phyloP scores from a whole-genome alignment of 30 jellyfish, hydroid and myxozoan genomes.

The Turritopsis rubra region DNA sequence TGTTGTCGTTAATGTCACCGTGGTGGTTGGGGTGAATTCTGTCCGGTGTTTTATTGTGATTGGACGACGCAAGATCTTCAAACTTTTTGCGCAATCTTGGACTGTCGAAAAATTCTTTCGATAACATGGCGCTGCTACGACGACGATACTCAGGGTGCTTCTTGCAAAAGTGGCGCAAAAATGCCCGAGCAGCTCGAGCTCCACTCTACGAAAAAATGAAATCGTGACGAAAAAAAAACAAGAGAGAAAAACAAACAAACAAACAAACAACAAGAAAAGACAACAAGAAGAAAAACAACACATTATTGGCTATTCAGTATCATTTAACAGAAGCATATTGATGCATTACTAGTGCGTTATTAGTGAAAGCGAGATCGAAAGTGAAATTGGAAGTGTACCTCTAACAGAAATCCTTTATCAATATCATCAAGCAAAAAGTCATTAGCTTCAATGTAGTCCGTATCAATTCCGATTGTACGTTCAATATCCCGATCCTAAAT shows the following conservation, averaged over 20 bases:
- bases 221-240: slow-evolving; percentile 1
- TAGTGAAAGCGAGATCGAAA: no score
- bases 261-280: background rate
- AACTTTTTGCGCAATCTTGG: background rate
- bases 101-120: slow-evolving; percentile 52
- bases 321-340: no score
- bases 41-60: background rate
- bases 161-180: slow-evolving; percentile 77
- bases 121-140: slow-evolving; percentile 88
- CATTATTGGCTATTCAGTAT: no score
- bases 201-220: slow-evolving; percentile 74
- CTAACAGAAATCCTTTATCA: slow-evolving; percentile 82
- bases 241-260: no score
- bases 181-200: slow-evolving; percentile 91
- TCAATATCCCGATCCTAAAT: slow-evolving; percentile 93
- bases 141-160: slow-evolving; percentile 90
- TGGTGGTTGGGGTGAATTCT: background rate
- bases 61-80: background rate
- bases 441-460: slow-evolving; percentile 95
- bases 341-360: no score
- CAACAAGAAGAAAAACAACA: no score
- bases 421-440: slow-evolving; percentile 85
- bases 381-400: slow-evolving; percentile 37
- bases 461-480: slow-evolving; percentile 94
- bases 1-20: background rate